phyloP scores from a whole-genome alignment of 2,888 invertebrate genomes.

The Bibio marci region DNA sequence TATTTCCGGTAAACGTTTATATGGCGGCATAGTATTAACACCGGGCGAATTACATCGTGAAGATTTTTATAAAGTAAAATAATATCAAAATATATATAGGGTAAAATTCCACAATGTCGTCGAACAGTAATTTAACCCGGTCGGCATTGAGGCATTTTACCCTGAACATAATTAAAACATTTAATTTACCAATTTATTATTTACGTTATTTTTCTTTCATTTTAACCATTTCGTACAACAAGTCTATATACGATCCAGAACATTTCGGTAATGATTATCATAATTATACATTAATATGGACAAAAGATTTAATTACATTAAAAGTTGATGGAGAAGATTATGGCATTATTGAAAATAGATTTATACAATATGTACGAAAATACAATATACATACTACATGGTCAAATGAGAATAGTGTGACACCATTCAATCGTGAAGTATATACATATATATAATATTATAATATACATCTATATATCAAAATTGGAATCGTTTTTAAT shows the following conservation, averaged over 20 bases:
- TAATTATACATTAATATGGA: constrained; percentile 53
- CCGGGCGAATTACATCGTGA: constrained; percentile 14
- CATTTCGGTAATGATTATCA: constrained; percentile 45
- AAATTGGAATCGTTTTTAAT: no score
- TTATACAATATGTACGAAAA: constrained; percentile 10
- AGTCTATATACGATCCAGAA: constrained; percentile 17
- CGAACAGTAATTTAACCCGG: no score
- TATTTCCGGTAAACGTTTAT: constrained; percentile 18
- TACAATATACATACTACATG: constrained; percentile 22
- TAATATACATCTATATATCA: no score
- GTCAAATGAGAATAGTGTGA: constrained; percentile 38
- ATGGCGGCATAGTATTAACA: constrained; percentile 18
- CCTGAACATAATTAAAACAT: no score
- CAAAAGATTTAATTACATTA: constrained; percentile 15
- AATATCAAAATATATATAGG: no score
- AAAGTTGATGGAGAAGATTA: constrained; percentile 38
- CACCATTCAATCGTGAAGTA: constrained; percentile 62
- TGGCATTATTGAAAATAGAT: constrained; percentile 28
- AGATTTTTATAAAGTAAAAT: no score
- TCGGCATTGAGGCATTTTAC: no score
- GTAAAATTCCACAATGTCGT: constrained; percentile 27
- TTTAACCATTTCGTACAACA: no score
- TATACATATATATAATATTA: constrained; percentile 6
- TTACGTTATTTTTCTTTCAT: no score
- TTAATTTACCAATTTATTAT: no score